phyloP scores from a whole-genome alignment of 2,113 vertebrate genomes.

The Siniperca chuatsi region DNA sequence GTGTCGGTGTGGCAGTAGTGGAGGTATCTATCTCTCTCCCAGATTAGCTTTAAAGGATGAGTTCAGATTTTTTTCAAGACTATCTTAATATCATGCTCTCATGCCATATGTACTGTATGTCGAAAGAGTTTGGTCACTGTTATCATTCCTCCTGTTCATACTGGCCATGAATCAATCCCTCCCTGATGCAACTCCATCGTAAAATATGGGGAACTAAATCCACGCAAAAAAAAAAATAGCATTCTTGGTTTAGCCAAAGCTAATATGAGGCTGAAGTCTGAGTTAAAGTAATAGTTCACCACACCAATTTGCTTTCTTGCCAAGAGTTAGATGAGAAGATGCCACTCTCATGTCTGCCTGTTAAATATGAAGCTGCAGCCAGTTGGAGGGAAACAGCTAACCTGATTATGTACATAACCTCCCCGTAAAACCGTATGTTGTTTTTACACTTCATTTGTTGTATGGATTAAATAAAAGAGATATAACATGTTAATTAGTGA shows the following conservation, averaged over 20 bases:
- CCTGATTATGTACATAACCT: background rate
- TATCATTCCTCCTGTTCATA: background rate
- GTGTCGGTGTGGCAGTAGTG: slow-evolving; percentile 87
- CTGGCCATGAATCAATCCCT: background rate
- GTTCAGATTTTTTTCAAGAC: background rate
- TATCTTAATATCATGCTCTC: background rate
- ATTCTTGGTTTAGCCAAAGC: background rate
- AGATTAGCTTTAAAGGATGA: background rate
- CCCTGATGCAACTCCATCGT: background rate
- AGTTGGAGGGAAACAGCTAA: background rate
- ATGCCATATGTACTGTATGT: background rate
- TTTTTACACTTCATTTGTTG: too few relatives aligned
- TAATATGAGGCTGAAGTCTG: background rate
- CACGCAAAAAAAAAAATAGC: too few relatives aligned
- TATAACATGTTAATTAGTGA: background rate
- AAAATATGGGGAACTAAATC: background rate
- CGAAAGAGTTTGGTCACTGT: background rate
- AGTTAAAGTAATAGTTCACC: background rate
- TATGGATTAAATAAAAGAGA: background rate
- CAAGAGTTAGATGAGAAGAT: too few relatives aligned
- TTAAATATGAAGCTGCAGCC: background rate
- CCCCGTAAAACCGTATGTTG: too few relatives aligned
- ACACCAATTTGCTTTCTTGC: background rate
- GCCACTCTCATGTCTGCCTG: background rate
- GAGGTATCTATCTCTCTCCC: slow-evolving; percentile 86